Base-by-base conservation (phyloP, 2,797 vertebrate species). In the Apodemus agrarius region DNA sequence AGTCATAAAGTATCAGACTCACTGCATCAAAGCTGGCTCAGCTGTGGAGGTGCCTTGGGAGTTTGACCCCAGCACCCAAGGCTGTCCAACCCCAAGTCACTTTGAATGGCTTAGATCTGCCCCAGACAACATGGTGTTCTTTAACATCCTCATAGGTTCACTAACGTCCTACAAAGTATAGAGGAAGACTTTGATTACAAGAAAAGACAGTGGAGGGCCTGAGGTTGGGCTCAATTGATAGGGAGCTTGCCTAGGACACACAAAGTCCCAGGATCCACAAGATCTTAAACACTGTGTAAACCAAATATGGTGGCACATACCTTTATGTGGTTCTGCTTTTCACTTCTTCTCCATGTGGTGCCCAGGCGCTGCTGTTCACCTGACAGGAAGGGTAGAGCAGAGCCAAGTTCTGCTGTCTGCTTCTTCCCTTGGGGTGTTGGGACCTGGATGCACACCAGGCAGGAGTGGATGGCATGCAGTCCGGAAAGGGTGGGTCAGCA, bases 1-100 rank as follows among this genome's bases (percentile, higher is more conserved):
- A 92, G 81, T 96, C 89, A 78, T 67, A 89, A 83, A 91, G 69
- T 63, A 61, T 90, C 95, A 95, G 61, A 82, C 92, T 90, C 21
- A 0, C 52, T 72, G 49, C 59, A 40, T 37, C 40, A 49, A 61
- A 75, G 31, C 34, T 12, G 75, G 29, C 34, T 63, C 37, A 11
- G 81, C 81, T 37, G 9, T 49, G 63, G 67, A 76, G 82, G 24
- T 13, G 1, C 31, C 78, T 69, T 0, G 0, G 63, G 17, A 75
- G 80, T 92, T 72, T 91, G 31, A 96, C 34, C 43, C 86, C 29
- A 26, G n/a, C 31, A 89, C 34, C 49, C 61, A 90, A 54, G 43
- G 22, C 67, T 93, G 37, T 29, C 74, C 54, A 93, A 93, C 29
- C 21, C 34, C 40, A 52, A 75, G 72, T 96, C 92, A 94, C 92